phyloP scores from a whole-genome alignment of 2,113 vertebrate genomes.

The Crotalus horridus region DNA sequence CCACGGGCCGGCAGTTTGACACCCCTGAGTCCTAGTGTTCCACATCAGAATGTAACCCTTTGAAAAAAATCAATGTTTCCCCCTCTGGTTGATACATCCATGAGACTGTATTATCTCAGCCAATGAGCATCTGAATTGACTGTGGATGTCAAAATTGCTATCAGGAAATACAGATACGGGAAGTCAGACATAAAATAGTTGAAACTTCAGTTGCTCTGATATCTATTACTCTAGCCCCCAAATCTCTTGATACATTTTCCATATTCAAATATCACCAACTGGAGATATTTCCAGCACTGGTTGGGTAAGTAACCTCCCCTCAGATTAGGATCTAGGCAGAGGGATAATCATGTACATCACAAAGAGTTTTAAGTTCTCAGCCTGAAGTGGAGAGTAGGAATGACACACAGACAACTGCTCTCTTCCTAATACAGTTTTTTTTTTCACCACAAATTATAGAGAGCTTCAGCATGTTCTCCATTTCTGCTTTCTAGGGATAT shows the following conservation, averaged over 20 bases:
- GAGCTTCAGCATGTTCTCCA: neutral
- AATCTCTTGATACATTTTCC: neutral
- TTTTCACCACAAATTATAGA: neutral
- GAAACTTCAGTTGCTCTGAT: neutral
- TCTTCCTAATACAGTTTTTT: neutral
- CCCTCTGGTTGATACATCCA: neutral
- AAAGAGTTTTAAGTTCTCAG: neutral
- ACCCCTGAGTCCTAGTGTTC: neutral
- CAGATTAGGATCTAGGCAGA: constrained; percentile 12
- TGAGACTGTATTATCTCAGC: neutral
- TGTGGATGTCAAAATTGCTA: neutral
- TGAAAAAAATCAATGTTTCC: neutral
- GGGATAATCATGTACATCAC: neutral
- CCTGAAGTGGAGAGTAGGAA: neutral
- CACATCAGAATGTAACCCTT: neutral
- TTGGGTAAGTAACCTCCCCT: neutral
- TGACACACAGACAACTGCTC: neutral
- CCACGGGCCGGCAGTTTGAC: too few species aligned
- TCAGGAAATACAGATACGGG: neutral
- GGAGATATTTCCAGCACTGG: neutral
- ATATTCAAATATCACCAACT: constrained; percentile 1
- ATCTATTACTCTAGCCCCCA: neutral
- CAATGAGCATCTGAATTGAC: neutral
- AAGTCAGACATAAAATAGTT: neutral
- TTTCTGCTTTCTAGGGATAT: neutral